Evolutionary conservation across 2,888 invertebrate species (phyloP).

Genomic region (Drosophila leonis): DNA sequence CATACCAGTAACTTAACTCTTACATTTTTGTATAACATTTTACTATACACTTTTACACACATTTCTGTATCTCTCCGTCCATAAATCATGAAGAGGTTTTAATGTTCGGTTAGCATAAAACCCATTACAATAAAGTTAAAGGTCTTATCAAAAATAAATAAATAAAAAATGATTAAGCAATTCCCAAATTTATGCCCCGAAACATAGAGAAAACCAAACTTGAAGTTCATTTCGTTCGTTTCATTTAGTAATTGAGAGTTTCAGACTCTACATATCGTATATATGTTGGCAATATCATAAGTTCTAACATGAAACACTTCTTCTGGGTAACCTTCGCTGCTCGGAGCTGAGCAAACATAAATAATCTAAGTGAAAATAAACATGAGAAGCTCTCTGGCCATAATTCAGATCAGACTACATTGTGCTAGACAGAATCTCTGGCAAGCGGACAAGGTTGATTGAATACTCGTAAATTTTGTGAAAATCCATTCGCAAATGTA

Average conservation of each 20-base stretch:
- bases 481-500: constrained; percentile 32
- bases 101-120: no score
- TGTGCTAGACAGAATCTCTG: constrained; percentile 27
- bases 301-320: constrained; percentile 12
- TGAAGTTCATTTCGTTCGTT: neutral
- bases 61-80: no score
- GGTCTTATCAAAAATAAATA: no score
- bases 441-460: constrained; percentile 33
- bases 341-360: constrained; percentile 21
- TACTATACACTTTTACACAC: no score
- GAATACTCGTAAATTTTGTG: constrained; percentile 43
- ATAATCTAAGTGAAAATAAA: constrained; percentile 37
- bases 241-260: neutral
- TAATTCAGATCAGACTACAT: constrained; percentile 38
- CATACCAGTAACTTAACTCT: no score
- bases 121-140: no score
- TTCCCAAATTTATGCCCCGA: neutral
- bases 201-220: neutral
- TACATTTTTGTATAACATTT: no score
- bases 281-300: constrained; percentile 7
- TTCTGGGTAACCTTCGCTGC: constrained; percentile 13
- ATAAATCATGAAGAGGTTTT: no score
- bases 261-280: neutral
- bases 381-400: constrained; percentile 12
- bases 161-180: neutral